Conservation (phyloP, 2,797 vertebrate genomes). For the Myotis vivesi region DNA sequence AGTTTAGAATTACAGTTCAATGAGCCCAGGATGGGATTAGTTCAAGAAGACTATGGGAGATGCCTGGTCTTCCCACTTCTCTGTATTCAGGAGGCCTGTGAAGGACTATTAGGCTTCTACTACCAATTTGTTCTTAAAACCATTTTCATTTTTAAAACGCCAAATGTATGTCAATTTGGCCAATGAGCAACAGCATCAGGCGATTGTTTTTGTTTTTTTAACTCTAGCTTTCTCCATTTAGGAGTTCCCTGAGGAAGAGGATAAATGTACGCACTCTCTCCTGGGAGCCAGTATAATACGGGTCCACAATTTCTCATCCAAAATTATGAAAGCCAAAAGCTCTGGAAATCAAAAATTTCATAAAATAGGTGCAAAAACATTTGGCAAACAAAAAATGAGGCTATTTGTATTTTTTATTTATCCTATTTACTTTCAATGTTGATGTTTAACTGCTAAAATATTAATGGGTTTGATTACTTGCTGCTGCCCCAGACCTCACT, state of each 20-base stretch:
- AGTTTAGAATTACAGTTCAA: neutral
- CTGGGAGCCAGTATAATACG: neutral
- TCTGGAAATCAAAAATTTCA: constrained; percentile 14
- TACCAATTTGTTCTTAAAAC: constrained; percentile 10
- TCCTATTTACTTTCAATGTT: neutral
- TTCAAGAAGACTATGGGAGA: neutral
- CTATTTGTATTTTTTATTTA: neutral
- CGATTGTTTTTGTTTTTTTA: constrained; percentile 17
- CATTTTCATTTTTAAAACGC: constrained; percentile 6
- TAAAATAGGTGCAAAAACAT: neutral
- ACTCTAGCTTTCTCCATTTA: neutral
- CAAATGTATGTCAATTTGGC: neutral
- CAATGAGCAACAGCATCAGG: neutral
- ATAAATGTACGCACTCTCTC: neutral
- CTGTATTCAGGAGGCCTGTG: neutral
- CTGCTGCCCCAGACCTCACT: neutral
- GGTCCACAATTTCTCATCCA: neutral
- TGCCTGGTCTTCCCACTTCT: neutral
- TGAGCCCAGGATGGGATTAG: neutral
- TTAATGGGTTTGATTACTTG: constrained; percentile 56
- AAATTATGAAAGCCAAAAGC: neutral
- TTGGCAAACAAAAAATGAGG: neutral
- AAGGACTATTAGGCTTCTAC: neutral
- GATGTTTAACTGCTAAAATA: constrained; percentile 57
- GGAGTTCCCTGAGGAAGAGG: neutral